Evolutionary conservation across 2,888 invertebrate species (phyloP).

Genomic region (Hypolimnas misippus): DNA sequence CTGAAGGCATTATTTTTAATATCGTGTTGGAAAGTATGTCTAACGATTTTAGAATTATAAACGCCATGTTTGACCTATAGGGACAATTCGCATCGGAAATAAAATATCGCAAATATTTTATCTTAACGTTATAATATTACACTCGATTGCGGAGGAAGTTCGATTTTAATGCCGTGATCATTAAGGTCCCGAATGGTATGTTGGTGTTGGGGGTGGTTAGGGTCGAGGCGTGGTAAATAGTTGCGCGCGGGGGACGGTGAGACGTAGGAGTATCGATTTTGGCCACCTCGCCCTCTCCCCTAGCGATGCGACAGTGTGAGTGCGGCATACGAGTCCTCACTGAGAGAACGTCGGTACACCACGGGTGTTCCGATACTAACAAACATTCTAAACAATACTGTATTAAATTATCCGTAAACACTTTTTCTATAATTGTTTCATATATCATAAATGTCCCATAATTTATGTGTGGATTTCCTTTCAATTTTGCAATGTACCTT

Average conservation of each 20-base stretch:
- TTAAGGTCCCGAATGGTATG: slow-evolving; percentile 76
- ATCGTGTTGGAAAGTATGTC: not conserved
- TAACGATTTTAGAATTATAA: not conserved
- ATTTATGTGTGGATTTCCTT: not conserved
- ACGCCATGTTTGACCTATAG: not conserved
- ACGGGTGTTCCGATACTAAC: slow-evolving; percentile 66
- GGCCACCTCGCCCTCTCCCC: slow-evolving; percentile 78
- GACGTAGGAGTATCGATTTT: slow-evolving; percentile 83
- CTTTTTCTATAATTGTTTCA: not conserved
- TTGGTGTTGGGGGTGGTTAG: slow-evolving; percentile 79
- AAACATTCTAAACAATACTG: slow-evolving; percentile 51
- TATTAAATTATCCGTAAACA: not conserved
- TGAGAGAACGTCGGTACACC: slow-evolving; percentile 62
- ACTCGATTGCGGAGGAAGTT: slow-evolving; percentile 52
- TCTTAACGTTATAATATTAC: slow-evolving; percentile 25
- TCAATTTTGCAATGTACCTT: too few species aligned
- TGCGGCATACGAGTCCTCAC: slow-evolving; percentile 70
- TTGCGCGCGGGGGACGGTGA: slow-evolving; percentile 69
- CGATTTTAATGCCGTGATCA: slow-evolving; percentile 66
- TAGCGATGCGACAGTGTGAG: slow-evolving; percentile 78
- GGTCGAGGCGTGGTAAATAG: slow-evolving; percentile 67
- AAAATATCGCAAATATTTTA: slow-evolving; percentile 30
- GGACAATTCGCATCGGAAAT: slow-evolving; percentile 27
- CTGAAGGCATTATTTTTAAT: not conserved
- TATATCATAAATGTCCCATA: not conserved